These are phyloP conservation scores for Montifringilla adamsi DNA, from an alignment of 2,113 vertebrate genomes.

Conservation along the genomic window DNA sequence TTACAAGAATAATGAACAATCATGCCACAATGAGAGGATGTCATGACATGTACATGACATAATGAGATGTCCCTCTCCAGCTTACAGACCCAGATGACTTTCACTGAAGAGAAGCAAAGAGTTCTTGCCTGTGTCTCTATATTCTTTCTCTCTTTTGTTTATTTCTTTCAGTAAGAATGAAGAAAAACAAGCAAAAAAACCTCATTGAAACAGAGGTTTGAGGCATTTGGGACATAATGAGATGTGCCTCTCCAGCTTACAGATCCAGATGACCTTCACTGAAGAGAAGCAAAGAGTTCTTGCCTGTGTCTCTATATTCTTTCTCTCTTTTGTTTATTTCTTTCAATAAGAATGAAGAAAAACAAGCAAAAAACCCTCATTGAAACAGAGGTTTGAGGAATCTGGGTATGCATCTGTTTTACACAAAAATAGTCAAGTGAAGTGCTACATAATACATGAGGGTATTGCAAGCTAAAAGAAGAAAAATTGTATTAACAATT, in stretches of 20 bases:
- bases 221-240: slow-evolving; percentile 27
- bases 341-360: not conserved
- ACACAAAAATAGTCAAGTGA: slow-evolving; percentile 52
- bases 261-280: not conserved
- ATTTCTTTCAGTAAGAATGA: not conserved
- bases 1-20: not conserved
- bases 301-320: not conserved
- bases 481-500: slow-evolving; percentile 51
- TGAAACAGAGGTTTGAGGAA: slow-evolving; percentile 56
- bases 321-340: not conserved
- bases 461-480: slow-evolving; percentile 27
- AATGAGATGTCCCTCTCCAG: not conserved
- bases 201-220: slow-evolving; percentile 22
- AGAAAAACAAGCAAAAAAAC: not conserved
- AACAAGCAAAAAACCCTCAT: not conserved
- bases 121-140: not conserved
- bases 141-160: not conserved
- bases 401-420: slow-evolving; percentile 55
- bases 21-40: not conserved
- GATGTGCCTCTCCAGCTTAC: not conserved
- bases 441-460: slow-evolving; percentile 66
- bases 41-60: not conserved
- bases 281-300: not conserved
- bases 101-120: not conserved
- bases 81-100: not conserved